Evolutionary conservation across 2,888 invertebrate genomes (phyloP).

Genomic region (Serrognathus titanus): DNA sequence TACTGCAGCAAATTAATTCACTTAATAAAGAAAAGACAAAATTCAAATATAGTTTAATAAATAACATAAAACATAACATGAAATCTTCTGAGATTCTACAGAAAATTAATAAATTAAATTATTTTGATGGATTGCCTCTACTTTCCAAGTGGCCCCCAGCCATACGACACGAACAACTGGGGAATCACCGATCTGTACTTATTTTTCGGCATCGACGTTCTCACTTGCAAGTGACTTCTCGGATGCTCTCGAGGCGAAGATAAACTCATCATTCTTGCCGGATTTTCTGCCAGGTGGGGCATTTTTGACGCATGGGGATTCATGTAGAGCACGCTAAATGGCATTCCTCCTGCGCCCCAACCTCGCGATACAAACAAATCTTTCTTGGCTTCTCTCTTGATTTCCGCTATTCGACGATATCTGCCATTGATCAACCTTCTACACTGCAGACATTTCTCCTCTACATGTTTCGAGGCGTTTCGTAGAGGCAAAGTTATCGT

Average conservation of each 20-base stretch:
- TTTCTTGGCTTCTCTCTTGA: conserved; percentile 36
- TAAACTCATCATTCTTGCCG: conserved; percentile 9
- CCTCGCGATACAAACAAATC: conserved; percentile 50
- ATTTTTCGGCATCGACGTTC: conserved; percentile 9
- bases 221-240: neutral
- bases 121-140: conserved; percentile 22
- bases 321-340: conserved; percentile 53
- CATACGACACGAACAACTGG: conserved; percentile 53
- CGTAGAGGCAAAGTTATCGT: neutral
- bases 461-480: neutral
- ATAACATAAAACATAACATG: neutral
- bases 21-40: neutral
- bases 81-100: too few relatives aligned
- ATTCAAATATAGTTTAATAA: neutral
- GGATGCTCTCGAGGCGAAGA: conserved; percentile 2
- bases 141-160: conserved; percentile 54
- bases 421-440: too few relatives aligned
- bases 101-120: neutral
- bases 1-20: too few relatives aligned
- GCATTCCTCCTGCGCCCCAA: conserved; percentile 55
- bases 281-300: neutral
- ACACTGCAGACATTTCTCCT: too few relatives aligned
- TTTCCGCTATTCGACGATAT: neutral
- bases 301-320: conserved; percentile 34
- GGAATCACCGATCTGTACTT: conserved; percentile 47